Base-by-base conservation (phyloP, 2,113 vertebrate genomes). In the Xenopus tropicalis region DNA sequence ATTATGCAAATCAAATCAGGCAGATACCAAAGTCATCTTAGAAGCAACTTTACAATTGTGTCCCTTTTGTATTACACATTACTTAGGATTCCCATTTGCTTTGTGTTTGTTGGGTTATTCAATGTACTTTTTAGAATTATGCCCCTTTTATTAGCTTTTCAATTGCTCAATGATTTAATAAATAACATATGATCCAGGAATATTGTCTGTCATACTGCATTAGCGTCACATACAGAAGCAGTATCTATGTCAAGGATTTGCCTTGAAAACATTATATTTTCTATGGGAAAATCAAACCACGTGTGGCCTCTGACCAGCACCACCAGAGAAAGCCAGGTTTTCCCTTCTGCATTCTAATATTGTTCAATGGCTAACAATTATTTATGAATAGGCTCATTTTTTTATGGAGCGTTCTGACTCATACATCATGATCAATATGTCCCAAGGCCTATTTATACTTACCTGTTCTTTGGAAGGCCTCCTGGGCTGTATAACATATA, bases 201-300 rank as follows among this genome's bases (percentile, higher is more conserved):
- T 90, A 92, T 91, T 80, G 76, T 86, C 90, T 91, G 90, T 90
- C 90, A 91, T 89, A 88, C 90, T 86, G 84, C 84, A 90, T 91
- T 90, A 92, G 85, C 83, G 90, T 91, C 87, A 91, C 84, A 80
- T 85, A 87, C 85, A 88, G 90, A 88, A 91, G 90, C 88, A 91
- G 91, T 90, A 89, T 85, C 87, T 90, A 86, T 86, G 86, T 87
- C 88, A 90, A 90, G 91, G 90, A 91, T 90, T 88, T 89, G 89
- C 90, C 90, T 90, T 91, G 90, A 92, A 90, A 86, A 88, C 87
- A 90, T 91, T 91, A 91, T 86, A 88, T 87, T 86, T 89, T 86
- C 85, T 89, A 86, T 86, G 87, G 88, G 88, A 88, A 93, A 93
- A 90, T 77, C 91, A 92, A 92, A 92, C 89, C 91, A 93, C 65